phyloP scores from a whole-genome alignment of 1,140 invertebrate species.

The Hycleus phaleratus region DNA sequence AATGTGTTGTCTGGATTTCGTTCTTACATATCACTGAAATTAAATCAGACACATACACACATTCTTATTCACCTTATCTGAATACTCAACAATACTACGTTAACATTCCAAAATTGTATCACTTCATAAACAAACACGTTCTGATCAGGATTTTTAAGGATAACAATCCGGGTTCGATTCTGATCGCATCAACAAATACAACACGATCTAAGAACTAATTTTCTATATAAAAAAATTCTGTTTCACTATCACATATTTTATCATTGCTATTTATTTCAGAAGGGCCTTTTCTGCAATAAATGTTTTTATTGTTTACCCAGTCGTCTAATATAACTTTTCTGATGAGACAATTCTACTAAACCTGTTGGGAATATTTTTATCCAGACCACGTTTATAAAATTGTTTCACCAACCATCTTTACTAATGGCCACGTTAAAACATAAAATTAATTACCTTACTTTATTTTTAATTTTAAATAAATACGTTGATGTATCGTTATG shows the following conservation, averaged over 20 bases:
- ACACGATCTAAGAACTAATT: background rate
- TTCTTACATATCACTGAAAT: conserved; percentile 24
- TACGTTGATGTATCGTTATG: conserved; percentile 22
- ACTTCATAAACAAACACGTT: no score
- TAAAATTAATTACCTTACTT: conserved; percentile 6
- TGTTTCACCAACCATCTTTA: background rate
- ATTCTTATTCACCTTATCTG: no score
- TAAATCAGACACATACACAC: conserved; percentile 22
- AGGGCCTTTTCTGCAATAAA: conserved; percentile 10
- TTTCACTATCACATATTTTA: background rate
- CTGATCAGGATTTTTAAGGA: no score
- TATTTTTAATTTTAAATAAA: conserved; percentile 7
- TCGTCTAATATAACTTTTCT: background rate
- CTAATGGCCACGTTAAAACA: conserved; percentile 4
- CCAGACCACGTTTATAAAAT: no score
- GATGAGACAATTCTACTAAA: background rate
- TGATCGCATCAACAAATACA: no score
- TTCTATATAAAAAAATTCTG: conserved; percentile 4
- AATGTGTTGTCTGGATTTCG: conserved; percentile 25
- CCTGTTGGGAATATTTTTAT: no score
- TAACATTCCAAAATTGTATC: no score
- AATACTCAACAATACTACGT: no score
- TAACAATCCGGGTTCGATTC: no score
- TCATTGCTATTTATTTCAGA: background rate
- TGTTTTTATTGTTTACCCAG: conserved; percentile 3